Base-by-base conservation (phyloP, 2,888 invertebrate genomes). In the Cyclophora punctaria region DNA sequence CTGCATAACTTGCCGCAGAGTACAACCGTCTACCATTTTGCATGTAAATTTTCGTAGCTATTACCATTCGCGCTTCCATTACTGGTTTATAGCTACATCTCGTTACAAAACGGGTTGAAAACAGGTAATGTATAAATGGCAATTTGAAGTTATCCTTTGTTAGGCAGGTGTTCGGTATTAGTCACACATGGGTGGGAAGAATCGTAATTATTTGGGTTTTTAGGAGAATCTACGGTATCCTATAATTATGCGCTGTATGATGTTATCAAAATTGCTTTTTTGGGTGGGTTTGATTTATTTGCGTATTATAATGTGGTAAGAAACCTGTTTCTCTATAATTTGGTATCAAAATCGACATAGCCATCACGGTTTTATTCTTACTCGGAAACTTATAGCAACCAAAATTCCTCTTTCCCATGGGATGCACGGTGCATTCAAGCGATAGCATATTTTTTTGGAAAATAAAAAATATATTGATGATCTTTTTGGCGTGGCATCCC, bases 1-100 rank as follows among this genome's bases (percentile, higher is more conserved):
- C 68, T 75, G 71, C 74, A 75, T 75, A 72, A 71, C 67, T 69
- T 62, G 50, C 57, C 49, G 42, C 33, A 45, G 51, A 48, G 52
- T 50, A 37, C 37, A 4, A 37, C 37, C 37, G 37, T 37, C 53
- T 54, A 57, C 63, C 58, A 62, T 63, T 69, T 67, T 60, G 59
- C 63, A 64, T 70, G 65, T 65, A 65, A 71, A 73, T 73, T 68
- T 56, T 50, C 57, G 46, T 50, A 44, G 50, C 47, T 49, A 46
- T 57, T 55, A 52, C 59, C 59, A 62, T 64, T 69, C 58, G 51
- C 48, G 58, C 53, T 55, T 56, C 55, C 58, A 60, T 60, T 57
- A 52, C 60, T 20, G 54, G 56, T 53, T 50, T 49, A 60, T 44
- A 50, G 53, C 43, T 50, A 41, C 48, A 47, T 52, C 51, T 58